phyloP scores from a whole-genome alignment of 64 coral and sea anemone species.

The Dendronephthya gigantea region DNA sequence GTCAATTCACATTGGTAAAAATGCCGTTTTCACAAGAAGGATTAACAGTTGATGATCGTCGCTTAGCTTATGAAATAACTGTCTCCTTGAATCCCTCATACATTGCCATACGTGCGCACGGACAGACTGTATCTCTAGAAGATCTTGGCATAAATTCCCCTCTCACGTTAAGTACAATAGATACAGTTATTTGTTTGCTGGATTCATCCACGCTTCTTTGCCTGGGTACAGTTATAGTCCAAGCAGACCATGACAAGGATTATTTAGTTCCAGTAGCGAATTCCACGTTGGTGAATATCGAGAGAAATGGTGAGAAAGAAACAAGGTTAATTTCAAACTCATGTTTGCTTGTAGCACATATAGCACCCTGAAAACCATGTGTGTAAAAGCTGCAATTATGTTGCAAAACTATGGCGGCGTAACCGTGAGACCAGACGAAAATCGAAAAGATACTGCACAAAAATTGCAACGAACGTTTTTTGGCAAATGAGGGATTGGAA shows the following conservation, averaged over 20 bases:
- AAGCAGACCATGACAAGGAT: neutral
- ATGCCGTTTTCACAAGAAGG: neutral
- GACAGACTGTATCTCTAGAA: neutral
- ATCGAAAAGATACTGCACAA: neutral
- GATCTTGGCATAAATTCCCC: neutral
- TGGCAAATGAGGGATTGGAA: neutral
- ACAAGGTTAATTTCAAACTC: neutral
- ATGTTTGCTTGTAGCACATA: neutral
- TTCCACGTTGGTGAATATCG: neutral
- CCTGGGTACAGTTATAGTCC: neutral
- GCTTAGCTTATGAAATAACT: neutral
- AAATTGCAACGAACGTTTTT: neutral
- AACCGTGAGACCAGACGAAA: neutral
- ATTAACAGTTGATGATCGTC: neutral
- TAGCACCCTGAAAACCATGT: neutral
- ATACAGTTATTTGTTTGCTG: neutral
- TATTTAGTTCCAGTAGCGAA: neutral
- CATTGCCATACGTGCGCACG: neutral
- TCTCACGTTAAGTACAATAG: neutral
- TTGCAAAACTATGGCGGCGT: neutral
- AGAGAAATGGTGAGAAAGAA: neutral
- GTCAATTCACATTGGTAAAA: neutral
- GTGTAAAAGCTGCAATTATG: neutral
- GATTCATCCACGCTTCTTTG: neutral
- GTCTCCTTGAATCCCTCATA: neutral